Conservation (phyloP, 1,140 invertebrate genomes). For the Eumeta japonica region DNA sequence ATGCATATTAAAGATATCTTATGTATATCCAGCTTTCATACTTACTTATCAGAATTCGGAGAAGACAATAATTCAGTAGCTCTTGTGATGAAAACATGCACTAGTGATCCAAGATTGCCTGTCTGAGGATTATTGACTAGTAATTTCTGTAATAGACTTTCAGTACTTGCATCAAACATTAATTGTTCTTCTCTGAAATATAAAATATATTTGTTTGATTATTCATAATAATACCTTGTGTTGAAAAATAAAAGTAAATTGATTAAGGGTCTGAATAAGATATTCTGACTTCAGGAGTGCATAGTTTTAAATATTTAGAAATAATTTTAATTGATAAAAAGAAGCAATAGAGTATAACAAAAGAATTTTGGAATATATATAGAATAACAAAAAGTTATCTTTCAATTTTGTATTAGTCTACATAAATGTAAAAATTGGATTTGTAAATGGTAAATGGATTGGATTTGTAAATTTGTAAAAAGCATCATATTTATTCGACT, state of each 20-base stretch:
- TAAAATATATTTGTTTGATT: slow-evolving; percentile 7
- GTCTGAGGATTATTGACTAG: slow-evolving; percentile 76
- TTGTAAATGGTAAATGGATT: too few species aligned
- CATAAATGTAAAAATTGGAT: too few species aligned
- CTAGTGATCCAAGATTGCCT: slow-evolving; percentile 83
- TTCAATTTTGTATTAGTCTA: too few species aligned
- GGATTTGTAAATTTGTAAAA: too few species aligned
- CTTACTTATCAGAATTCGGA: slow-evolving; percentile 83
- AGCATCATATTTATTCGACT: too few species aligned
- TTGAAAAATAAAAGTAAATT: neutral
- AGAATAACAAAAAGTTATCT: too few species aligned
- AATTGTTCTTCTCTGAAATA: slow-evolving; percentile 75
- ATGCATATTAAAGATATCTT: too few species aligned
- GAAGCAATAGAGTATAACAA: too few species aligned
- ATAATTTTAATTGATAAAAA: too few species aligned
- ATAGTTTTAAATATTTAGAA: too few species aligned
- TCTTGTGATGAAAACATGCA: slow-evolving; percentile 79
- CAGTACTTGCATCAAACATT: slow-evolving; percentile 76
- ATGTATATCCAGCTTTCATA: slow-evolving; percentile 12
- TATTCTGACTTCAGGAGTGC: neutral
- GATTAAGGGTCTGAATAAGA: slow-evolving; percentile 1
- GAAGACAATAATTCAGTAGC: slow-evolving; percentile 78
- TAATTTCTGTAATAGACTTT: slow-evolving; percentile 65
- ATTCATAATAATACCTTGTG: neutral
- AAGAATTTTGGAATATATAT: too few species aligned